Evolutionary conservation across 2,888 invertebrate species (phyloP), one percentile per base, ranked within the genome.

Genomic region (Hemicrepidius hirtus): DNA sequence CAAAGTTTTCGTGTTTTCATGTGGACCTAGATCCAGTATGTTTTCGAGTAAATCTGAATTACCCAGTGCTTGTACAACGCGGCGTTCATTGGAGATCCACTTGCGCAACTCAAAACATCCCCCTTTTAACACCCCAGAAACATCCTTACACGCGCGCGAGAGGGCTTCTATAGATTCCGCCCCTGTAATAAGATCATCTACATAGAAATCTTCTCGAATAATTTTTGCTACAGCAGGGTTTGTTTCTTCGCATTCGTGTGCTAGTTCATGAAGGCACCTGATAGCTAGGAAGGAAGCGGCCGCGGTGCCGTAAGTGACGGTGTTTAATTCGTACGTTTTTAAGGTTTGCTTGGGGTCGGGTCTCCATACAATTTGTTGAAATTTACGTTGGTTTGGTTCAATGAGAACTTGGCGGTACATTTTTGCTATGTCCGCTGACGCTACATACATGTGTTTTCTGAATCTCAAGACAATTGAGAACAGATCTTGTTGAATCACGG

Each of bases 401-500:
- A 70, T 24, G 1, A 35, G 12, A 0, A 71, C 16, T 16, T 69
- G 64, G 7, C 64, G 37, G 20, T 64, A 64, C 69, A 69, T 69
- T 21, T 69, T 69, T 20, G 20, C 41, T 0, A 46, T 21, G 20
- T 64, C 41, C 0, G 60, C 60, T 12, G 60, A 41, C 7, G 60
- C 16, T 0, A 35, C 71, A 28, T 44, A 53, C 7, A 7, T 1
- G 24, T 71, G 28, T 12, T 35, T 32, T 1, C 37, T 2, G 7
- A 37, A 73, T 32, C 62, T 41, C 32, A 81, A 82, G 12, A 85
- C 53, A 9, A 84, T 79, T 13, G 74, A 62, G 28, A 80, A 76
- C 1, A 85, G 70, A 20, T 83, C 82, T 4, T 80, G 76, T 59
- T 85, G 83, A 0, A 85, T 53, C 0, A 75, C 77, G 0, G 85